phyloP scores from a whole-genome alignment of 2,888 invertebrate genomes.

The Nephrotoma appendiculata region DNA sequence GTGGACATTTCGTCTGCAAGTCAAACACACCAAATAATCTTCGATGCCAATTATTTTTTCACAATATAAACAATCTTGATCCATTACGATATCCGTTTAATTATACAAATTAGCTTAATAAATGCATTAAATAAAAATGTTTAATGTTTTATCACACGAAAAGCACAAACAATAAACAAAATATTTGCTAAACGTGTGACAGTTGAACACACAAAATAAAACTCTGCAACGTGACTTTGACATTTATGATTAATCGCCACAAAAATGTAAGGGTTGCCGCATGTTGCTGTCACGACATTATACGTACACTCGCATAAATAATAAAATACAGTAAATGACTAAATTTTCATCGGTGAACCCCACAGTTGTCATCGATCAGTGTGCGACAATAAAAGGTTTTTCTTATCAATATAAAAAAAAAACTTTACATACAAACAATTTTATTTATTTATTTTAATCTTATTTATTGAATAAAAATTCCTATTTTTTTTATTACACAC shows the following conservation, averaged over 20 bases:
- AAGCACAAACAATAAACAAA: not conserved
- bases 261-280: not conserved
- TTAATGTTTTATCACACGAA: not conserved
- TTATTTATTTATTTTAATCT: not conserved
- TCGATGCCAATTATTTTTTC: constrained; percentile 19
- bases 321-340: not conserved
- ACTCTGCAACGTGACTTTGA: not conserved
- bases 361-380: not conserved
- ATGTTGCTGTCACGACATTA: not conserved
- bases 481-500: not conserved
- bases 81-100: not conserved
- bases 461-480: not conserved
- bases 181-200: not conserved
- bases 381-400: not conserved
- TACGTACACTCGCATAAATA: not conserved
- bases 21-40: constrained; percentile 42
- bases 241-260: not conserved
- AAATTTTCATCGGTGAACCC: not conserved
- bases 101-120: not conserved
- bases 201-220: not conserved
- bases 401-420: not conserved
- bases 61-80: constrained; percentile 13
- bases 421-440: too few relatives aligned
- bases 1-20: constrained; percentile 47
- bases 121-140: not conserved